Conservation (phyloP, 2,888 invertebrate genomes). For the Allolobophora icterica region DNA sequence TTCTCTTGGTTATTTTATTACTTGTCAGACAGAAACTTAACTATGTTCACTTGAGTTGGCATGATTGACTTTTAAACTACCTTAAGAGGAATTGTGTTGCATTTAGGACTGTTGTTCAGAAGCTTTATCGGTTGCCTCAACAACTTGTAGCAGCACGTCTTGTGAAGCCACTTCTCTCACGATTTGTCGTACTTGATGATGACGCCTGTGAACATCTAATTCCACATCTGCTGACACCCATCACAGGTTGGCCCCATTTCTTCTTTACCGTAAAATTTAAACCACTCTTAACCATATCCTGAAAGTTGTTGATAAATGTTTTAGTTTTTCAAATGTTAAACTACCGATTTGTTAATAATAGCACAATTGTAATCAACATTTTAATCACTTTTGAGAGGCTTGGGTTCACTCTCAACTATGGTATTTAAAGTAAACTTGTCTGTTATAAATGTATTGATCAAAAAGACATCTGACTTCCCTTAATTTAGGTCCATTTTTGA, state of each 20-base stretch:
- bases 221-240: constrained; percentile 76
- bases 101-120: constrained; percentile 57
- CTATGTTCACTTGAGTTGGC: neutral
- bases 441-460: too few species aligned
- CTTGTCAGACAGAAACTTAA: neutral
- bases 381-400: too few species aligned
- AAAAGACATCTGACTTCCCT: too few species aligned
- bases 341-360: too few species aligned
- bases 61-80: neutral
- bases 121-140: constrained; percentile 78
- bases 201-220: constrained; percentile 77
- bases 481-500: neutral
- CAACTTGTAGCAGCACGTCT: constrained; percentile 82
- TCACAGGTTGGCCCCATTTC: constrained; percentile 70
- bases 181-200: constrained; percentile 83
- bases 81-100: neutral
- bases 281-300: neutral
- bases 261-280: neutral
- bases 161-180: constrained; percentile 78
- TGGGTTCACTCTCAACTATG: too few species aligned
- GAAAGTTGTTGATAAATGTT: neutral
- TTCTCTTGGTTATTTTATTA: too few species aligned
- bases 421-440: too few species aligned
- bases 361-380: too few species aligned
- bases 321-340: too few species aligned